Conservation (phyloP, 2,888 invertebrate species). For the Clivina fossor region DNA sequence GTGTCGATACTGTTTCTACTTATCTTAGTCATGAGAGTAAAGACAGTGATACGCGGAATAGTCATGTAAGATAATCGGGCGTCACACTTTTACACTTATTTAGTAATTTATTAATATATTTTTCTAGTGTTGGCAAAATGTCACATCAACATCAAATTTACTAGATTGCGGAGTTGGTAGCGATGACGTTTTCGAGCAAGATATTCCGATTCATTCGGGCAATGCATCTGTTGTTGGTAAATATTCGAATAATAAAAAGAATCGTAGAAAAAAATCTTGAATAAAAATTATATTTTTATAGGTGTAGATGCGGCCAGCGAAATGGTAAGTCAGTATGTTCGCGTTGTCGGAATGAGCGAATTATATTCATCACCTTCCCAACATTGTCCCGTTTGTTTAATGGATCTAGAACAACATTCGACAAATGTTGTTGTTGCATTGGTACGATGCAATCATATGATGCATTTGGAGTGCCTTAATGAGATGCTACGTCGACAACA, state of each 20-base stretch:
- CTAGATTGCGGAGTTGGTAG: constrained; percentile 69
- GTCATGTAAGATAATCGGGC: constrained; percentile 14
- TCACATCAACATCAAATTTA: constrained; percentile 64
- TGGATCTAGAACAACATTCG: constrained; percentile 61
- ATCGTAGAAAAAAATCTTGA: not conserved
- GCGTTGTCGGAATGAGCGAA: constrained; percentile 66
- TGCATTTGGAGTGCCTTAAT: constrained; percentile 79
- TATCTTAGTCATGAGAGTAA: constrained; percentile 85
- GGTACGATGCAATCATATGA: constrained; percentile 74
- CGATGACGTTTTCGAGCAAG: constrained; percentile 67
- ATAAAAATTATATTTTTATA: constrained; percentile 41
- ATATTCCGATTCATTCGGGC: constrained; percentile 42
- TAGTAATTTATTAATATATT: not conserved
- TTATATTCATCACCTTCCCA: constrained; percentile 62
- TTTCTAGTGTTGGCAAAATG: constrained; percentile 32
- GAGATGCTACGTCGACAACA: constrained; percentile 70
- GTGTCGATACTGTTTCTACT: constrained; percentile 85
- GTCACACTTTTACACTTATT: not conserved
- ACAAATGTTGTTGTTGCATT: constrained; percentile 63
- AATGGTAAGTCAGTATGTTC: constrained; percentile 69
- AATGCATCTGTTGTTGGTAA: constrained; percentile 57
- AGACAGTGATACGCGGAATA: constrained; percentile 55
- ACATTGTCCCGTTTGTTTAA: constrained; percentile 71
- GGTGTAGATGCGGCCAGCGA: constrained; percentile 61
- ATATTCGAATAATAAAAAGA: constrained; percentile 21